Percentiles rank a stretch among this genome's conserved stretches.
Conservation (phyloP, 2,888 invertebrate species). For the Amphimallon solstitiale region DNA sequence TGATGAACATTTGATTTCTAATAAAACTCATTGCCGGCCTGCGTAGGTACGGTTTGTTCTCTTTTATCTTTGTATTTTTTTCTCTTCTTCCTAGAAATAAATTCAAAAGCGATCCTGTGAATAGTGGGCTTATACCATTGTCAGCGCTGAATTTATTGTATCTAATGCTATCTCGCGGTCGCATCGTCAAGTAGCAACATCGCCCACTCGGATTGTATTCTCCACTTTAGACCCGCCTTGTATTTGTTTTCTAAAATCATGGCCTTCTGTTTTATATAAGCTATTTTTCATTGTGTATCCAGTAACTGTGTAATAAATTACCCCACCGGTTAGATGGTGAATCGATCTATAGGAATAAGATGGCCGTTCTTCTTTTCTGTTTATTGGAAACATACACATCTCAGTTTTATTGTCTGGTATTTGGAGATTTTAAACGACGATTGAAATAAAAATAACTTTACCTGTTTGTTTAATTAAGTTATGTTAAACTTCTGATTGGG, state of each 20-base stretch:
- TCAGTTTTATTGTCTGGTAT: conserved; percentile 8
- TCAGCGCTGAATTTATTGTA: conserved; percentile 47
- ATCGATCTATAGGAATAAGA: conserved; percentile 30
- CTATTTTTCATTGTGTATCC: conserved; percentile 39
- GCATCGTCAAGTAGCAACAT: conserved; percentile 50
- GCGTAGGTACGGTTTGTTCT: conserved; percentile 22
- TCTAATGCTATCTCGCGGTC: conserved; percentile 47
- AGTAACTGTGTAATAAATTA: conserved; percentile 31
- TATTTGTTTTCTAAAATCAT: conserved; percentile 43
- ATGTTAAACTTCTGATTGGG: too few relatives aligned
- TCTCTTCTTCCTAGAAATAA: conserved; percentile 28
- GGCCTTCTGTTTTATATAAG: conserved; percentile 42
- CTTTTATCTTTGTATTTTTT: conserved; percentile 21
- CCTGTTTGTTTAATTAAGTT: conserved; percentile 5
- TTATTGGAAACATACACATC: conserved; percentile 28
- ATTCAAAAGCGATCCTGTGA: conserved; percentile 37
- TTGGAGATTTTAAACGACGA: conserved; percentile 1
- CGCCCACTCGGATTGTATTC: conserved; percentile 50
- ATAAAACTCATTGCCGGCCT: conserved; percentile 8
- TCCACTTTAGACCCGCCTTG: conserved; percentile 47
- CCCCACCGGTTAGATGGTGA: conserved; percentile 17
- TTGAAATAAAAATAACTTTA: not conserved
- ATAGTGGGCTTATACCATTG: conserved; percentile 48
- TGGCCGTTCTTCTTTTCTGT: conserved; percentile 26
- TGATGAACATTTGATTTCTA: conserved; percentile 8